Conservation (phyloP, 2,888 invertebrate genomes). For the Magallana nippona region DNA sequence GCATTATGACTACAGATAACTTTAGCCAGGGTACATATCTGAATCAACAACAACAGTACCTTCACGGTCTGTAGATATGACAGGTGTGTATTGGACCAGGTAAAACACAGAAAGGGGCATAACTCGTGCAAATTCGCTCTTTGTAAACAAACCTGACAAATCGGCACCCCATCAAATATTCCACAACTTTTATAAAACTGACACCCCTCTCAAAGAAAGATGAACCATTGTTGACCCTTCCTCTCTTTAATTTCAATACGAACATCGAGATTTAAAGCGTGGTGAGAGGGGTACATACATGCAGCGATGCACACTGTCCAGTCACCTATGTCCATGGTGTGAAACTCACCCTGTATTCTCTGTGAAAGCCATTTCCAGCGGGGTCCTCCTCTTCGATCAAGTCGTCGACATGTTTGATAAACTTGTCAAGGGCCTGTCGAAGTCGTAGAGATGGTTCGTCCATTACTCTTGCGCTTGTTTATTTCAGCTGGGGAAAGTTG, state of each 20-base stretch:
- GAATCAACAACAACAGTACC: too few relatives aligned
- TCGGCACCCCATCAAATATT: background rate
- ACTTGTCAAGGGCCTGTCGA: slow-evolving; percentile 60
- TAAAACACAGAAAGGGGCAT: too few relatives aligned
- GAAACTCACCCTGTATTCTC: slow-evolving; percentile 67
- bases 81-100: too few relatives aligned
- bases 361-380: slow-evolving; percentile 65
- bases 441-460: slow-evolving; percentile 51
- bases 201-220: too few relatives aligned
- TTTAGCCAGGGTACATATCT: too few relatives aligned
- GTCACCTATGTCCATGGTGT: background rate
- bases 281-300: too few relatives aligned
- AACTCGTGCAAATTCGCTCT: too few relatives aligned
- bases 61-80: too few relatives aligned
- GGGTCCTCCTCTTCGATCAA: slow-evolving; percentile 65
- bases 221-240: too few relatives aligned
- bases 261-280: background rate
- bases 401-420: slow-evolving; percentile 64
- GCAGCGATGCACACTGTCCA: too few relatives aligned
- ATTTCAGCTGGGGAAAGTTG: background rate
- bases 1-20: too few relatives aligned
- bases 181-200: too few relatives aligned
- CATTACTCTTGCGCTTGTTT: slow-evolving; percentile 11
- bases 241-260: background rate
- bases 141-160: background rate